Evolutionary conservation across 2,888 invertebrate genomes (phyloP), one percentile per base, ranked within the genome.

Genomic region (Plebejus argus): DNA sequence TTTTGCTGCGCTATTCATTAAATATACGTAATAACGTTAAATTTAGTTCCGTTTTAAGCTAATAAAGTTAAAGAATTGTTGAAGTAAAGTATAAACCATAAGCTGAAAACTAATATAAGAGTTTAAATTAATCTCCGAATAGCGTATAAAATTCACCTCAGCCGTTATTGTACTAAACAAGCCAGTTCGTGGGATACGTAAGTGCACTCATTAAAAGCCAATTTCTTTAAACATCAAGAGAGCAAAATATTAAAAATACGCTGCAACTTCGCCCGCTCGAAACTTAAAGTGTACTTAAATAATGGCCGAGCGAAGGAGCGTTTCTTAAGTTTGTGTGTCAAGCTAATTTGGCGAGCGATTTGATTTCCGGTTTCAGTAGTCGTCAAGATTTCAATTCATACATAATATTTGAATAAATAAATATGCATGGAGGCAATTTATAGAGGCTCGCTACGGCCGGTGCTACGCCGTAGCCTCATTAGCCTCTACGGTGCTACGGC

Each of bases 341-440:
- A 89, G 85, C 88, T 90, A 92, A 91, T 92, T 89, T 88, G 85
- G 85, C 84, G 87, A 89, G 88, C 90, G 90, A 91, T 91, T 92
- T 90, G 91, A 91, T 92, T 91, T 90, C 85, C 81, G 76, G 87
- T 92, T 93, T 92, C 90, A 91, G 91, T 90, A 90, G 91, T 90
- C 88, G 87, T 85, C 85, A 90, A 91, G 91, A 92, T 93, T 92
- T 93, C 93, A 93, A 93, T 92, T 92, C 92, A 91, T 93, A 92
- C 91, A 90, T 90, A 87, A 87, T 85, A 93, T 94, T 94, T 93
- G 94, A 94, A 94, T 93, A 94, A 93, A 93, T 93, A 93, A 93
- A 94, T 94, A 94, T 93, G 93, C 93, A 94, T 94, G 93, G 90
- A 92, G 92, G 89, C 93, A 94, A 93, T 93, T 93, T 93, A 92